Base-by-base conservation (phyloP, 2,113 vertebrate genomes). In the Zosterops hypoxanthus region DNA sequence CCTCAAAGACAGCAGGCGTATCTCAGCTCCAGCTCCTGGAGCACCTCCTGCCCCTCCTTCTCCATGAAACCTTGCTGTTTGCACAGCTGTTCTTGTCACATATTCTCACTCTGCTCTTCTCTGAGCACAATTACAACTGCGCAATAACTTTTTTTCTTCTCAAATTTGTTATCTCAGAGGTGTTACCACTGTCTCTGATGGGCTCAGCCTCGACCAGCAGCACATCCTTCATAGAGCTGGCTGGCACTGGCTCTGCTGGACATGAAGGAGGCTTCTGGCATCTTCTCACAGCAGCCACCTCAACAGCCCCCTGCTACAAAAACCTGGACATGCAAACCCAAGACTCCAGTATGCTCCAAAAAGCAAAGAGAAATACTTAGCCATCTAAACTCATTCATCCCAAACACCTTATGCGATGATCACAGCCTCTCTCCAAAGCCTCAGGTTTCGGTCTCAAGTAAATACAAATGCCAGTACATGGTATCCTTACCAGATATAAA, bases 241-340 rank as follows among this genome's bases (percentile, higher is more conserved):
- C 26, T 50, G 63, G 26, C 26, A 4, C 3, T 44, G 72, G 39
- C 53, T 77, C 46, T 77, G 39, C 22, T 60, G 63, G 72, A 53
- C 28, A 5, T 6, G 12, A 52, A 33, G 39, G 39, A 69, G 16
- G 12, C 33, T 53, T 69, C 39, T 86, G 72, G 22, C 46, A 78
- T 14, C 46, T 69, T 60, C 46, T 53, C 63, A 46, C 33, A 53
- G 46, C 18, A 86, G 33, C 33, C 64, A 60, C 9, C 16, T 29
- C 39, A 23, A 42, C 2, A 52, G 22, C 11, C 33, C 4, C 50
- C 5, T 18, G 14, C 23, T 20, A 46, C 0, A 0, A 36, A 46
- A 86, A 77, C 55, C 14, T 53, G 33, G 23, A 33, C 3, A 0
- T 59, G 33, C 63, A 28, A 77, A 39, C 7, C 39, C 28, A n/a